These are phyloP conservation scores for Manis crassicaudata DNA, from an alignment of 2,797 vertebrate species.

Conservation along the genomic window DNA sequence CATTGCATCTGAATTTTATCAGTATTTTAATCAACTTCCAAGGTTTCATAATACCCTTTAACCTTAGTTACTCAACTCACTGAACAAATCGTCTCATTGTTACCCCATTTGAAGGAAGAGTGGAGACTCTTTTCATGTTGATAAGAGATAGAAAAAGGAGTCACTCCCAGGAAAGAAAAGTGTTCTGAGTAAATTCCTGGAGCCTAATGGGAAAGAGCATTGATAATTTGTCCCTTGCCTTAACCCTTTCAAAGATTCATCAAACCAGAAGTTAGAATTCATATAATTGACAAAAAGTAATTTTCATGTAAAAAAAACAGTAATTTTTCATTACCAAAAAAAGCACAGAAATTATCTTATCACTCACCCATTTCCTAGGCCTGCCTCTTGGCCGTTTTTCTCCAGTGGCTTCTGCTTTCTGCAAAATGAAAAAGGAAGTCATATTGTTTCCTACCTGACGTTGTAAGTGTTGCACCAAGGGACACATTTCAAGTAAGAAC, in stretches of 20 bases:
- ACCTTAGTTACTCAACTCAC: conserved; percentile 80
- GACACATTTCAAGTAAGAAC: conserved; percentile 73
- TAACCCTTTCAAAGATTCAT: conserved; percentile 77
- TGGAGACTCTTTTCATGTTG: conserved; percentile 86
- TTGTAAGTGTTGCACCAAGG: conserved; percentile 31
- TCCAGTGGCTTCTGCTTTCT: conserved; percentile 95
- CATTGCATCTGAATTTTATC: conserved; percentile 79
- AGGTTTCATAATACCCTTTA: conserved; percentile 78
- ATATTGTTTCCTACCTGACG: conserved; percentile 65
- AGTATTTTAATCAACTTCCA: conserved; percentile 77
- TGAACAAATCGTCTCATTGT: conserved; percentile 81
- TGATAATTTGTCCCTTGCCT: conserved; percentile 56
- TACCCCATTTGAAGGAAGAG: conserved; percentile 78
- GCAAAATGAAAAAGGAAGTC: conserved; percentile 83
- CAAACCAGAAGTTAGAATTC: conserved; percentile 48
- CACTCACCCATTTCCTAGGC: conserved; percentile 99
- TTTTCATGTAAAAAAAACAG: not conserved
- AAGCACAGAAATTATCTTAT: conserved; percentile 58
- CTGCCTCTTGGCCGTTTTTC: conserved; percentile 97
- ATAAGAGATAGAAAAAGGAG: conserved; percentile 86
- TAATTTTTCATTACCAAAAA: conserved; percentile 54
- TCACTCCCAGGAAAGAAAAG: conserved; percentile 82
- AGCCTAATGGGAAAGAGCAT: conserved; percentile 76
- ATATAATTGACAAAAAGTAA: conserved; percentile 39
- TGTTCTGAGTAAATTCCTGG: conserved; percentile 76